Conservation (phyloP, 2,888 invertebrate species). For the Eristalis tenax region DNA sequence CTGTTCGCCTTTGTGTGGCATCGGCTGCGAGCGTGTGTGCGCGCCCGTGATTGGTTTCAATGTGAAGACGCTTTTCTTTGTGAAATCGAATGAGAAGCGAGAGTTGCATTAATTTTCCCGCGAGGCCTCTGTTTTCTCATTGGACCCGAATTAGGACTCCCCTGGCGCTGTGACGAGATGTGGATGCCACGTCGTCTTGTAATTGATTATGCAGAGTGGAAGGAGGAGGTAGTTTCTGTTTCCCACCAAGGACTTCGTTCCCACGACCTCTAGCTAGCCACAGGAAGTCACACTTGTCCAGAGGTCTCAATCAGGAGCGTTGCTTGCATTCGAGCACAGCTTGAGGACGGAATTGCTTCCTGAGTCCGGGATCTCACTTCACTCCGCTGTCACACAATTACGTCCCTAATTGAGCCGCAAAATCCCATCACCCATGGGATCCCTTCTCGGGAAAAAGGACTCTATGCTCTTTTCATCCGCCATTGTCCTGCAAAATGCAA, state of each 20-base stretch:
- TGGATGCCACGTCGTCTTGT: background rate
- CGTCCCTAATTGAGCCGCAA: slow-evolving; percentile 61
- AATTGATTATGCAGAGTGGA: background rate
- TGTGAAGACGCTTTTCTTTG: slow-evolving; percentile 45
- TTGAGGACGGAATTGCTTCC: slow-evolving; percentile 21
- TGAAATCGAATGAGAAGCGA: slow-evolving; percentile 40
- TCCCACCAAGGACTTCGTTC: too few species aligned
- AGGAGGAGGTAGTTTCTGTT: background rate
- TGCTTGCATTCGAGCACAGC: background rate
- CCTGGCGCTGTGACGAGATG: background rate
- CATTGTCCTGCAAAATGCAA: slow-evolving; percentile 42
- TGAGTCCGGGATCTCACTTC: slow-evolving; percentile 1
- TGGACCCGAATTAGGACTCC: background rate
- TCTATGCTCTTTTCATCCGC: background rate
- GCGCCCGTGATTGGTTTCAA: background rate
- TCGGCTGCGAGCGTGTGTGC: slow-evolving; percentile 3
- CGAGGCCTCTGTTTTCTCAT: background rate
- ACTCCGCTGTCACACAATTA: slow-evolving; percentile 47
- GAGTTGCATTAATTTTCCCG: slow-evolving; percentile 53
- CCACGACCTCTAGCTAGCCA: slow-evolving; percentile 23
- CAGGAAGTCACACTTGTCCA: slow-evolving; percentile 13
- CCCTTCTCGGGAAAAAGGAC: background rate
- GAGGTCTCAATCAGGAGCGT: slow-evolving; percentile 10
- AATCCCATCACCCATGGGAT: slow-evolving; percentile 14
- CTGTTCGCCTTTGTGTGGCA: slow-evolving; percentile 4